Base-by-base conservation (phyloP, 2,113 vertebrate genomes). In the Pedionomus torquatus region DNA sequence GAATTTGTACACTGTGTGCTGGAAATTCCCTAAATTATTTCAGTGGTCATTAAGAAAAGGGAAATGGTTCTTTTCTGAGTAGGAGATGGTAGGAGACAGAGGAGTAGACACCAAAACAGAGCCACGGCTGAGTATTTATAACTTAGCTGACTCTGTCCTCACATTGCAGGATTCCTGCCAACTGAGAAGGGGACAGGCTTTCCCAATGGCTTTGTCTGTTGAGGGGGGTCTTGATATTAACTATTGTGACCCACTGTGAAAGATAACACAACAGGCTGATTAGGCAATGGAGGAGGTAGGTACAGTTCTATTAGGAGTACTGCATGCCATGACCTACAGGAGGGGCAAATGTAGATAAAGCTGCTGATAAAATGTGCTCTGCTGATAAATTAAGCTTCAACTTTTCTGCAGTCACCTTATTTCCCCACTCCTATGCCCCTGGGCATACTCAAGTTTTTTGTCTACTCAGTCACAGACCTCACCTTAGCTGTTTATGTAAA, bases 1-100 rank as follows among this genome's bases (percentile, higher is more conserved):
- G 98, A 98, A 97, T 97, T 96, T 98, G 97, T 82, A 44, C 91
- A 97, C 95, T 24, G 86, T 97, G 92, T 46, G 30, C 93, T 98
- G 98, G 98, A 98, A 98, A 98, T 98, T 98, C 98, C 98, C 98
- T 98, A 93, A 97, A 96, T 95, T 37, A 96, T 97, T 97, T 97
- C 69, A 98, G 98, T 98, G 98, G 98, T 98, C 97, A 97, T 97
- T 97, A 94, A 98, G 97, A 98, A 98, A 98, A 98, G 97, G 98
- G 98, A 98, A 98, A 98, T 96, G 95, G 97, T 97, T 97, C 97
- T 98, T 98, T 98, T 98, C 96, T 97, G 95, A 97, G 96, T 76
- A 93, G 96, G 93, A 97, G 97, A 98, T 77, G 43, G 95, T 72
- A 96, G 96, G 97, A 97, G 97, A 97, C 94, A 88, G 95, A 52